Conservation (phyloP, 2,888 invertebrate species). For the Thymelicus lineola region DNA sequence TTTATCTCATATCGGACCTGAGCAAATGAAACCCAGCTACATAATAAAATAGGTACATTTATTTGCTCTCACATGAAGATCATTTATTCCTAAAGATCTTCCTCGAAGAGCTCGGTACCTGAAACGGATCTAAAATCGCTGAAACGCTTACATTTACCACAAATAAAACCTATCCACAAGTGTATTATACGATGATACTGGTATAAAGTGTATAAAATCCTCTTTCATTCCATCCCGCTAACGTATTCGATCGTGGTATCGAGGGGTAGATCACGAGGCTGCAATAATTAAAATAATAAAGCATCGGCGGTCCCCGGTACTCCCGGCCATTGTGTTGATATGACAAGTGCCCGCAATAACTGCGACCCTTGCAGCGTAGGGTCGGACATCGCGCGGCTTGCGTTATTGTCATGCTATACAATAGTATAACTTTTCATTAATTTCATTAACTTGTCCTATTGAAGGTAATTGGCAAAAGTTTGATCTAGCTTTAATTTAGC, state of each 20-base stretch:
- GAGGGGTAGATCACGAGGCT: slow-evolving; percentile 75
- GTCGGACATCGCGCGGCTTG: slow-evolving; percentile 44
- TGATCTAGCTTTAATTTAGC: neutral
- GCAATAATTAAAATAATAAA: slow-evolving; percentile 85
- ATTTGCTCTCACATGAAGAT: too few relatives aligned
- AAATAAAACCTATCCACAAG: neutral
- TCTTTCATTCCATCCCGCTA: slow-evolving; percentile 61
- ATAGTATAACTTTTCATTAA: slow-evolving; percentile 16
- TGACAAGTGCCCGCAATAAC: slow-evolving; percentile 83
- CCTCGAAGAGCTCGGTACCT: neutral
- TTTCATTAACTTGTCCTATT: slow-evolving; percentile 12
- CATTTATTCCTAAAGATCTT: too few relatives aligned
- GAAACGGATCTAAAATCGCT: neutral
- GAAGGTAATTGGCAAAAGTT: neutral
- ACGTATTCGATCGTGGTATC: slow-evolving; percentile 55
- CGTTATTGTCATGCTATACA: slow-evolving; percentile 13
- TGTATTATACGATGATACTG: neutral
- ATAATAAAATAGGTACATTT: too few relatives aligned
- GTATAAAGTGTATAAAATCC: neutral
- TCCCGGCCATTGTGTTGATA: slow-evolving; percentile 74
- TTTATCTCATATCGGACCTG: too few relatives aligned
- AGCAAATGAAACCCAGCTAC: too few relatives aligned
- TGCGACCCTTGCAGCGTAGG: slow-evolving; percentile 60
- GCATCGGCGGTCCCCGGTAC: slow-evolving; percentile 65
- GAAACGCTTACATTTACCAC: neutral